A percentile compares a stretch with the other conserved stretches of the same genome.
Conservation (phyloP, 2,888 invertebrate genomes). For the Dione vanillae region DNA sequence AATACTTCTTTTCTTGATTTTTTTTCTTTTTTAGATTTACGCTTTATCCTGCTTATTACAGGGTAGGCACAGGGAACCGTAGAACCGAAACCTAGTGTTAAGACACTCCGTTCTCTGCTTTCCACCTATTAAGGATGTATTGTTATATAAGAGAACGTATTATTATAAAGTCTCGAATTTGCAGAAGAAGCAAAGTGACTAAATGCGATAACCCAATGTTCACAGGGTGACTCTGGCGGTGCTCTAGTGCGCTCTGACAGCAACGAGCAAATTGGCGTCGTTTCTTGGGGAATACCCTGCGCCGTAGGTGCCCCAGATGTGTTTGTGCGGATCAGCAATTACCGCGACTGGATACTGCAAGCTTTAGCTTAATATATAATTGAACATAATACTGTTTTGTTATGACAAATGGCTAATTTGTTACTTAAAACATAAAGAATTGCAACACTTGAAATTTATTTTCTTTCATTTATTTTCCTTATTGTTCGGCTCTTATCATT, state of each 20-base stretch:
- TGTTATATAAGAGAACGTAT: no score
- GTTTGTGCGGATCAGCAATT: constrained; percentile 55
- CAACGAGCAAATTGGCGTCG: constrained; percentile 56
- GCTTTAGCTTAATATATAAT: background rate
- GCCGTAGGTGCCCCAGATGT: constrained; percentile 63
- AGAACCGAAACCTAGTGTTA: no score
- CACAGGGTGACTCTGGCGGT: constrained; percentile 65
- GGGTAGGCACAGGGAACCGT: no score
- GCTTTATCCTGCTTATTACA: no score
- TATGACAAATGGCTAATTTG: background rate
- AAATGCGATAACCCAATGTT: no score
- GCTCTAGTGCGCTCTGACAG: constrained; percentile 51
- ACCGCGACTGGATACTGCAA: constrained; percentile 46
- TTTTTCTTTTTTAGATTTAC: no score
- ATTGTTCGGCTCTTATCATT: no score
- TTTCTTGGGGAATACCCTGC: constrained; percentile 66
- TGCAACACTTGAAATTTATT: background rate
- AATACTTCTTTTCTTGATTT: no score
- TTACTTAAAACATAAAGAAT: background rate
- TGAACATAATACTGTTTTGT: background rate
- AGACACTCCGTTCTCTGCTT: no score
- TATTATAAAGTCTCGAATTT: no score
- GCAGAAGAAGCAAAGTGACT: no score
- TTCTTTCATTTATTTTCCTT: background rate
- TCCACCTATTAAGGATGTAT: no score